Evolutionary conservation across 2,797 vertebrate genomes (phyloP), one percentile per base, ranked within the genome.

Genomic region (Notamacropus eugenii): DNA sequence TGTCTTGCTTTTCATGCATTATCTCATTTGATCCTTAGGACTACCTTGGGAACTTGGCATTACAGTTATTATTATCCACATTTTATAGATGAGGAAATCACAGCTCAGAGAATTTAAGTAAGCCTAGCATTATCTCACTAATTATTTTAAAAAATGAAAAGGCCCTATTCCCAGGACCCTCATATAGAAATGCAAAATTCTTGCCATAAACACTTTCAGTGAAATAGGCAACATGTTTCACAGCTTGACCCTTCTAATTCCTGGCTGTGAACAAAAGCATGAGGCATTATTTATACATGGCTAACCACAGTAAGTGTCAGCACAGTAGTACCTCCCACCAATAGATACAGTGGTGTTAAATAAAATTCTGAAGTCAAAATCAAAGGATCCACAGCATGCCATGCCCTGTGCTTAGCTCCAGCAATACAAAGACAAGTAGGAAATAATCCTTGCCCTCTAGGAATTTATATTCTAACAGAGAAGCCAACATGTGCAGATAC

Each of bases 181-280:
- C 59, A 55, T 74, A 11, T 54, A 92, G 13, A 90, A 55, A 96
- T 67, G 74, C 82, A 91, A 67, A 40, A 28, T 92, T 91, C 40
- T 10, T 13, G n/a, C 1, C 92, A 56, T 95, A 95, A 93, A 54
- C 40, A 90, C 58, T 62, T 29, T 19, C n/a, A 58, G 67, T 90
- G n/a, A 34, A 24, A 90, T 34, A 95, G 82, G 54, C 40, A 87
- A 52, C 0, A 16, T 54, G 46, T 1, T 93, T 91, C 16, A 34
- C 55, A 74, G 55, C 28, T 67, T 67, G 62, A 67, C 34, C 5
- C 34, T 67, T n/a, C 34, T 67, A 67, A 55, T 62, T 54, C 28
- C 31, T 5, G 5, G 14, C 9, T 91, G 93, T 92, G 19, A 50
- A 67, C 24, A 90, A 90, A 52, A 58, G 90, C 19, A 19, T 9